phyloP scores from a whole-genome alignment of 2,888 invertebrate species.

The Chalcosyrphus nemorum region DNA sequence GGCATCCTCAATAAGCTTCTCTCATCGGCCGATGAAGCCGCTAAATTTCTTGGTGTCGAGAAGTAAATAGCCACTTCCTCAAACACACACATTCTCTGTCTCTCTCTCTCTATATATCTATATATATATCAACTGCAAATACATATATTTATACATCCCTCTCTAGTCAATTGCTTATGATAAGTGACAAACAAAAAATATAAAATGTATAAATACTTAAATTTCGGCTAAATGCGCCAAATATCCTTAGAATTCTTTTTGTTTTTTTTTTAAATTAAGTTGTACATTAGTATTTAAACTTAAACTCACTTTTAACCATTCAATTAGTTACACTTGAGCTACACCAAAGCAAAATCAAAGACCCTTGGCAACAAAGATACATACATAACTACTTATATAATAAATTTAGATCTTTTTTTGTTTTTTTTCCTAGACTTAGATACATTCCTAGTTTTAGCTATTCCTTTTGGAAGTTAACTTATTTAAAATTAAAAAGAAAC shows the following conservation, averaged over 20 bases:
- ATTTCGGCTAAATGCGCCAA: constrained; percentile 60
- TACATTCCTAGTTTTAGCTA: constrained; percentile 38
- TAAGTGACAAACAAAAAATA: constrained; percentile 65
- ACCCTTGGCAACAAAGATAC: constrained; percentile 49
- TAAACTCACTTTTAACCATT: constrained; percentile 9
- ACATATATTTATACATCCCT: constrained; percentile 50
- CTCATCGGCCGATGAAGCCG: constrained; percentile 92
- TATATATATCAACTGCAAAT: constrained; percentile 35
- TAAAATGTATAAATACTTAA: constrained; percentile 57
- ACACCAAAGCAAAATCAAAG: constrained; percentile 71
- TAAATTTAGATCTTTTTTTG: constrained; percentile 52
- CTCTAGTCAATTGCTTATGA: constrained; percentile 73
- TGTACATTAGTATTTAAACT: constrained; percentile 59
- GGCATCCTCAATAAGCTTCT: constrained; percentile 93
- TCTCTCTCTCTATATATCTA: not conserved
- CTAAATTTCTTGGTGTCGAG: constrained; percentile 92
- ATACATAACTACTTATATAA: constrained; percentile 35
- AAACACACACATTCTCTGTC: not conserved
- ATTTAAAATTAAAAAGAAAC: constrained; percentile 45
- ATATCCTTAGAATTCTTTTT: constrained; percentile 50
- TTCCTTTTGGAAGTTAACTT: constrained; percentile 39
- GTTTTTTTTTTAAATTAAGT: too few relatives aligned
- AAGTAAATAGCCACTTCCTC: constrained; percentile 80
- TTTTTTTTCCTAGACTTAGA: constrained; percentile 53
- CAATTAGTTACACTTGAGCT: constrained; percentile 56